A percentile compares a stretch with the other conserved stretches of the same genome.
These are phyloP conservation scores for Vireo griseus DNA, from an alignment of 2,797 vertebrate genomes.

Conservation along the genomic window DNA sequence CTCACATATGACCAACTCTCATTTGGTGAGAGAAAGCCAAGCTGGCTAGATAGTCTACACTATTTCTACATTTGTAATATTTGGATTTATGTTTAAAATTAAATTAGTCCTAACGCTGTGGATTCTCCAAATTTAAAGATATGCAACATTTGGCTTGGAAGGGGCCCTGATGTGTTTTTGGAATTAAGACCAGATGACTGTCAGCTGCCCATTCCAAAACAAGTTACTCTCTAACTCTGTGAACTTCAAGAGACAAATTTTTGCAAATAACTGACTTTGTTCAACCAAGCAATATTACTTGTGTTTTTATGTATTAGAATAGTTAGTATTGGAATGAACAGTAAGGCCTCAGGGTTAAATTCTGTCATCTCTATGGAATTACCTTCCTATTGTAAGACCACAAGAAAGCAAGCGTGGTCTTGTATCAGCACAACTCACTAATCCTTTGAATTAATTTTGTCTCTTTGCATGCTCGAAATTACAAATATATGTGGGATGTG, in stretches of 20 bases:
- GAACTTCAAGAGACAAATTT: neutral
- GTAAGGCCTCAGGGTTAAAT: neutral
- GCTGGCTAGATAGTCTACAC: neutral
- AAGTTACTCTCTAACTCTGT: neutral
- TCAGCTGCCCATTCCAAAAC: neutral
- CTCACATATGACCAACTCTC: rapidly evolving
- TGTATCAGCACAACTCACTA: neutral
- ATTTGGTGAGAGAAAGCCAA: neutral
- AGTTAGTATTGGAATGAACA: neutral
- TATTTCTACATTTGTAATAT: neutral
- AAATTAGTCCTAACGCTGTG: neutral
- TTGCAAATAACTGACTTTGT: neutral
- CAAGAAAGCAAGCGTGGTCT: neutral
- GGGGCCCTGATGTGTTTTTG: neutral
- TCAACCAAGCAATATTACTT: neutral
- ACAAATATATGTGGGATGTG: neutral
- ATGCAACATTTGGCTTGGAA: neutral
- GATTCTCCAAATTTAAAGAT: neutral
- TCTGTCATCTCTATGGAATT: neutral
- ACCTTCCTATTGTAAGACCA: neutral
- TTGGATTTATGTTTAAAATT: neutral
- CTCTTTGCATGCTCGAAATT: neutral
- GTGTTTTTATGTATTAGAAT: neutral
- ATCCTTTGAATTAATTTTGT: neutral
- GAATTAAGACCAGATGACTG: neutral